These are phyloP conservation scores for Agrotis clavis DNA, from an alignment of 2,888 invertebrate genomes.

Conservation along the genomic window DNA sequence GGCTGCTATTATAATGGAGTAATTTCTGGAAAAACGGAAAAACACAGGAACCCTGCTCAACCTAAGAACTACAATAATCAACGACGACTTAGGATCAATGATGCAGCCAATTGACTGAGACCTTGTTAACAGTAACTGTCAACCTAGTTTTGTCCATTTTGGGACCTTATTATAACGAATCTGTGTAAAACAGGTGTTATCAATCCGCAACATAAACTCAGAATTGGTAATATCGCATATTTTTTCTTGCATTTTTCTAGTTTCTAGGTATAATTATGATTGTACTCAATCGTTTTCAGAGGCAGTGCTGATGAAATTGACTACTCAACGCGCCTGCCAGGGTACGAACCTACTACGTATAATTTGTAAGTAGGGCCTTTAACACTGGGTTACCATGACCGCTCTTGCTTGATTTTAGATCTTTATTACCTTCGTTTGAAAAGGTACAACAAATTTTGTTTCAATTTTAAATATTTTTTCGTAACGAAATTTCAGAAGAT, in stretches of 20 bases:
- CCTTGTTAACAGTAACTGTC: no score
- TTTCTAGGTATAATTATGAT: background rate
- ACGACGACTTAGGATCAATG: no score
- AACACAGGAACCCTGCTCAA: no score
- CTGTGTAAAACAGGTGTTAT: background rate
- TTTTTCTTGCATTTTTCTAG: no score
- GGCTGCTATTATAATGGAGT: no score
- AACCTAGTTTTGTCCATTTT: no score
- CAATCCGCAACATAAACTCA: background rate
- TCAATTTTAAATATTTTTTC: background rate
- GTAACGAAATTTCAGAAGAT: constrained; percentile 9
- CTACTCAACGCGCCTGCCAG: background rate
- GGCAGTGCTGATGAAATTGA: background rate
- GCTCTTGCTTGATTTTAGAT: background rate
- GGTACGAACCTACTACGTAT: background rate
- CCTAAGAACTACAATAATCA: no score
- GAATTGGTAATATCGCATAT: background rate
- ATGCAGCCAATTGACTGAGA: no score
- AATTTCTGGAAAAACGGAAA: no score
- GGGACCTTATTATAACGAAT: no score
- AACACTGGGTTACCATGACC: background rate
- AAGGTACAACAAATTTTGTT: background rate
- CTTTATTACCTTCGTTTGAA: background rate
- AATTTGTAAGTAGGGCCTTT: constrained; percentile 4
- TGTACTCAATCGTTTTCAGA: background rate